phyloP scores from a whole-genome alignment of 2,113 vertebrate species.

The Aldabrachelys gigantea region DNA sequence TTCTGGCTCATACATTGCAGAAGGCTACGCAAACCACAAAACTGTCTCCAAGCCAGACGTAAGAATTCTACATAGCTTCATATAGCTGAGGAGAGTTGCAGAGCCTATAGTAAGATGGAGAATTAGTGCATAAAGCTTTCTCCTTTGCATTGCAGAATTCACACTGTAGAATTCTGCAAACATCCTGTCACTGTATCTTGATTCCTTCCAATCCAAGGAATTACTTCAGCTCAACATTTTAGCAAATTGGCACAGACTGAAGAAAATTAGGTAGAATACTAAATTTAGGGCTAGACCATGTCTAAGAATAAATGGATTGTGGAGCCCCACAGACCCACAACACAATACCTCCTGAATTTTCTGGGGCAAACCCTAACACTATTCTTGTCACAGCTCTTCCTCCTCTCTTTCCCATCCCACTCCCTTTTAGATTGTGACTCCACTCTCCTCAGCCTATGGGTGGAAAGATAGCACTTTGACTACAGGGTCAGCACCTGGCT shows the following conservation, averaged over 20 bases:
- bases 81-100: not conserved
- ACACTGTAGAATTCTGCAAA: not conserved
- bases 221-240: not conserved
- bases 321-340: not conserved
- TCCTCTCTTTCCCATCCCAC: not conserved
- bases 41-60: not conserved
- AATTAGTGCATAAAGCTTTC: not conserved
- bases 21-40: not conserved
- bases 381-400: not conserved
- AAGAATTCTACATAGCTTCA: fast-evolving
- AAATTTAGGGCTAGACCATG: not conserved
- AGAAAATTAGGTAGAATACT: not conserved
- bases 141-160: not conserved
- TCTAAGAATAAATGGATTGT: not conserved
- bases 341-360: not conserved
- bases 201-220: not conserved
- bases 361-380: not conserved
- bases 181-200: not conserved
- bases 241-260: not conserved
- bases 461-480: not conserved
- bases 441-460: fast-evolving
- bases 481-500: not conserved
- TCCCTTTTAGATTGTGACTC: not conserved
- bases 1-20: not conserved
- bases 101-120: not conserved